Conservation (phyloP, 2,888 invertebrate genomes). For the Lycophotia porphyrea region DNA sequence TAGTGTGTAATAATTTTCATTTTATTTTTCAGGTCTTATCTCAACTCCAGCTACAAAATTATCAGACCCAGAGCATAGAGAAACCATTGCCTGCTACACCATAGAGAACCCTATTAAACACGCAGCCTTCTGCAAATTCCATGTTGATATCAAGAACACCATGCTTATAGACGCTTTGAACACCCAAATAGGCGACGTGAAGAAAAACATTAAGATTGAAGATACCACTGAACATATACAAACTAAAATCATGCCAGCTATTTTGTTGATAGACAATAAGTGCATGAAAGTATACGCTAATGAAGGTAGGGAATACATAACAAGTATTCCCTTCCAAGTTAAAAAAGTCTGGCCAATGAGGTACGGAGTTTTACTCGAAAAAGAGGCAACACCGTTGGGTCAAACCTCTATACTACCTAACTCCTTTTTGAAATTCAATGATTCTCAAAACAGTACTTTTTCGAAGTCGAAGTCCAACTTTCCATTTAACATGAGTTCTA, state of each 20-base stretch:
- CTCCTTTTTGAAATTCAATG: constrained; percentile 83
- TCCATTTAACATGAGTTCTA: constrained; percentile 83
- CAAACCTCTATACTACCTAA: constrained; percentile 80
- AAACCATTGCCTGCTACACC: constrained; percentile 93
- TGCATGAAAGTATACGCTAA: constrained; percentile 94
- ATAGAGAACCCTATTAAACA: constrained; percentile 95
- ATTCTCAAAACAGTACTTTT: constrained; percentile 82
- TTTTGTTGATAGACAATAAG: constrained; percentile 94
- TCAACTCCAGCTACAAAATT: constrained; percentile 88
- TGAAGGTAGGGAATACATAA: constrained; percentile 95
- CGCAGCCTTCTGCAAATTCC: constrained; percentile 93
- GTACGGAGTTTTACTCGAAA: constrained; percentile 96
- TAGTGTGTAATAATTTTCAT: neutral
- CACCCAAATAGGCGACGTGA: constrained; percentile 86
- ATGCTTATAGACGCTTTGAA: constrained; percentile 89
- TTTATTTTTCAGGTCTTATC: constrained; percentile 83
- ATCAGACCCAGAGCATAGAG: constrained; percentile 88
- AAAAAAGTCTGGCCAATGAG: constrained; percentile 95
- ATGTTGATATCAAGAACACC: constrained; percentile 88
- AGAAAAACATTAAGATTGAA: constrained; percentile 87
- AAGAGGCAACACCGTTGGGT: constrained; percentile 86
- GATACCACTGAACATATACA: constrained; percentile 87
- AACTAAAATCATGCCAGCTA: constrained; percentile 91
- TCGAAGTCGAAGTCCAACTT: constrained; percentile 77
- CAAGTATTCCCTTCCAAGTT: constrained; percentile 95